These are phyloP conservation scores for Sinhomidia bicolor DNA, from an alignment of 2,888 invertebrate species.

Conservation along the genomic window DNA sequence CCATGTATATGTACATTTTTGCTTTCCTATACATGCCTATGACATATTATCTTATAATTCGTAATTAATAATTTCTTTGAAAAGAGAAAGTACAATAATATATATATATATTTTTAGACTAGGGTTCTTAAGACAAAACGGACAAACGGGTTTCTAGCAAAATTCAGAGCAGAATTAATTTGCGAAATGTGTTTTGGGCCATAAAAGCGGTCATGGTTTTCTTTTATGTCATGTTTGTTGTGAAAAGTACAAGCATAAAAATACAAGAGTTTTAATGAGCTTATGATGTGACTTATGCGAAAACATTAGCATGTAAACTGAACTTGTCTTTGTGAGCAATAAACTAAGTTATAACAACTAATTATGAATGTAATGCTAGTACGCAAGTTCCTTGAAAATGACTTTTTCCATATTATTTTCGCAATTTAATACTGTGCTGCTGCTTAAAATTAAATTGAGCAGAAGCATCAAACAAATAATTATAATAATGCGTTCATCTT, in stretches of 20 bases:
- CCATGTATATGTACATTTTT: not conserved
- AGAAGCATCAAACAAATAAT: not conserved
- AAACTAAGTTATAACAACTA: not conserved
- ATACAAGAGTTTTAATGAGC: not conserved
- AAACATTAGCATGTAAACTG: not conserved
- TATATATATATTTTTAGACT: not conserved
- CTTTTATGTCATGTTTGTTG: not conserved
- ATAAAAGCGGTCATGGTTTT: not conserved
- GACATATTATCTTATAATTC: not conserved
- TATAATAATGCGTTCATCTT: not conserved
- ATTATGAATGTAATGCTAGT: not conserved
- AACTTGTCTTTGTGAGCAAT: not conserved
- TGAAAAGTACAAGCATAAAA: not conserved
- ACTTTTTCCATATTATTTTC: not conserved
- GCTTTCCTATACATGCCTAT: not conserved
- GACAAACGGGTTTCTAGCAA: not conserved
- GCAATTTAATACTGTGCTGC: not conserved
- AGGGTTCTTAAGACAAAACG: not conserved
- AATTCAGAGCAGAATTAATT: constrained; percentile 9
- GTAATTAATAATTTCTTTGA: not conserved
- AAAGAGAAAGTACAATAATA: not conserved
- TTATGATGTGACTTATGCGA: not conserved
- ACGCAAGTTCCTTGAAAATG: not conserved
- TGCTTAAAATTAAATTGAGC: not conserved
- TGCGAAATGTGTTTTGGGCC: not conserved